phyloP scores from a whole-genome alignment of 1,140 invertebrate species.

The Drosophila micromelanica region DNA sequence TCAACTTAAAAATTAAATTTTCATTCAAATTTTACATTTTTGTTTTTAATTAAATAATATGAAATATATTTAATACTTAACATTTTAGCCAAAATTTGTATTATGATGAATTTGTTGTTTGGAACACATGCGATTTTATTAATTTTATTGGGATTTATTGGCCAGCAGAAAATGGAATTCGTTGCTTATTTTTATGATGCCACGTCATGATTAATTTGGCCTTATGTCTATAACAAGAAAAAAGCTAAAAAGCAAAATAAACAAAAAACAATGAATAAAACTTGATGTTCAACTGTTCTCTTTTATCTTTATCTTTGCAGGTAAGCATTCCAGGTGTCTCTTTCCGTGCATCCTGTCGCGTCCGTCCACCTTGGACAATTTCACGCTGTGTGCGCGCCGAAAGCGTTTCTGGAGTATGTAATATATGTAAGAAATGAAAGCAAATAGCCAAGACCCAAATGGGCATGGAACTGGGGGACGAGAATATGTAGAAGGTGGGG shows the following conservation, averaged over 20 bases:
- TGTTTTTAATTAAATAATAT: too few relatives aligned
- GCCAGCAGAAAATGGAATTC: conserved; percentile 15
- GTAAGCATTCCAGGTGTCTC: conserved; percentile 49
- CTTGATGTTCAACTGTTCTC: conserved; percentile 24
- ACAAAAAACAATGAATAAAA: conserved; percentile 9
- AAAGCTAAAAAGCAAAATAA: neutral
- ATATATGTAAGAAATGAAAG: conserved; percentile 56
- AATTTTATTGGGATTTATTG: conserved; percentile 15
- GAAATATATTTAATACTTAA: too few relatives aligned
- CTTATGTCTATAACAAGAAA: conserved; percentile 33
- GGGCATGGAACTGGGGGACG: conserved; percentile 16
- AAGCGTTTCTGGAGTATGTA: conserved; percentile 26
- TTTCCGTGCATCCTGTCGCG: conserved; percentile 7
- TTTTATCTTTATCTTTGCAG: conserved; percentile 53
- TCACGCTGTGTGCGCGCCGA: conserved; percentile 54
- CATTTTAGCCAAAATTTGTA: too few relatives aligned
- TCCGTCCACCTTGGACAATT: conserved; percentile 55
- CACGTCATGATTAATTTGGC: conserved; percentile 69
- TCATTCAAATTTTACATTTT: too few relatives aligned
- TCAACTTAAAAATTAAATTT: too few relatives aligned
- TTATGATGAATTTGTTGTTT: neutral
- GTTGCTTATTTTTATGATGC: conserved; percentile 51
- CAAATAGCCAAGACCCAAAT: conserved; percentile 40
- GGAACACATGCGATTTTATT: conserved; percentile 34
- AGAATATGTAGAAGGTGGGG: neutral